Base-by-base conservation (phyloP, 2,113 vertebrate species). In the Nannobrachium achirus region DNA sequence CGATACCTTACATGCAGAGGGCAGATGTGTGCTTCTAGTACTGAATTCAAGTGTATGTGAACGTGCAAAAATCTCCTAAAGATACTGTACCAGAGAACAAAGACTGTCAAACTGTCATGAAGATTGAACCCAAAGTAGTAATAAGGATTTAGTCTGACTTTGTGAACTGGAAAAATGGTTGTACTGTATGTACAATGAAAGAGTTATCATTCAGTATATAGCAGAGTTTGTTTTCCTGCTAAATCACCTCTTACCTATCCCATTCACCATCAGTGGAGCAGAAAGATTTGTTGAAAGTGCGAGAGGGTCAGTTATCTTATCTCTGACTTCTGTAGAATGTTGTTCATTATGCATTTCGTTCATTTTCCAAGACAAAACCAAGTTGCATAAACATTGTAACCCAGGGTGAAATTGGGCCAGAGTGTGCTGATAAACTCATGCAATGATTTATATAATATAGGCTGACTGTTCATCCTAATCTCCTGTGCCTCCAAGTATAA, bases 381-480 rank as follows among this genome's bases (percentile, higher is more conserved):
- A 51, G 42, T 39, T 55, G 7, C 77, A 79, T 66, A 58, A 64
- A 40, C 13, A 71, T 71, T 50, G 0, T 1, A 0, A 20, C 3
- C 33, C 76, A 69, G 71, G 76, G 80, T 76, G 65, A 73, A 59
- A 62, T 73, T 44, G 62, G 46, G 58, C 58, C 9, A 3, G 56
- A 66, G 58, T n/a, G 7, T 53, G 51, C 63, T 65, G 75, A 83
- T 78, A 61, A 69, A 81, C 69, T 46, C 73, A 68, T 41, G 6
- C 0, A 66, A 65, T 61, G 55, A 69, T 53, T 76, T 52, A 16
- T 25, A 50, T 20, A 62, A 48, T 40, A 76, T 61, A 40, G 49
- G 15, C 50, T 2, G 9, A 15, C 56, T 63, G n/a, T 51, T 41
- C 6, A 14, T 14, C 0, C 25, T 14, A 56, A 10, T 46, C 59